These are phyloP conservation scores for Epinephelus malabaricus DNA, from an alignment of 2,797 vertebrate species.

Conservation along the genomic window DNA sequence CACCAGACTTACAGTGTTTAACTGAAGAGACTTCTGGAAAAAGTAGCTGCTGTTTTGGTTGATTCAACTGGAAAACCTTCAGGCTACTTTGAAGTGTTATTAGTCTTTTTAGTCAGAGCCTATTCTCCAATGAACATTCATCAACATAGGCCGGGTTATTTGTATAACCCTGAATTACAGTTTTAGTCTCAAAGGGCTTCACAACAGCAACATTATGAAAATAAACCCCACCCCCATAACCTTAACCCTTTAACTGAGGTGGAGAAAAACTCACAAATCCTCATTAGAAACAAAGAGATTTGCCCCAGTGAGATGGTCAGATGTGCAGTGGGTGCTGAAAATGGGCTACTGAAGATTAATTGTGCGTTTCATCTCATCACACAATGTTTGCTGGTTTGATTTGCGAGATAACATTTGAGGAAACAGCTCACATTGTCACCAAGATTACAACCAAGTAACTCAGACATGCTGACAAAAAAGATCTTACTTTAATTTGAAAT, in stretches of 20 bases:
- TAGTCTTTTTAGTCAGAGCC: slow-evolving; percentile 15
- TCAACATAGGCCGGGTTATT: slow-evolving; percentile 24
- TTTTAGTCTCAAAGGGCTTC: slow-evolving; percentile 34
- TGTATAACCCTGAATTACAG: slow-evolving; percentile 25
- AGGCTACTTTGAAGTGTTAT: slow-evolving; percentile 24
- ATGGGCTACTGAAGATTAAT: slow-evolving; percentile 23
- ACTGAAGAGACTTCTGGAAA: slow-evolving; percentile 20
- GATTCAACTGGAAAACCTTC: slow-evolving; percentile 41
- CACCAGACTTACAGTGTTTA: slow-evolving; percentile 25
- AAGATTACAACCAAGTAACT: not conserved
- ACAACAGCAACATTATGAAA: slow-evolving; percentile 30
- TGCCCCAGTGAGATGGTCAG: slow-evolving; percentile 19
- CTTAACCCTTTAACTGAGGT: slow-evolving; percentile 11
- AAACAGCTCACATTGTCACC: not conserved
- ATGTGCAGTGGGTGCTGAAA: slow-evolving; percentile 17
- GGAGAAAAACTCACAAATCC: slow-evolving; percentile 32
- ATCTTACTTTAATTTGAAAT: not conserved
- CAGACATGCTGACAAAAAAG: too few relatives aligned
- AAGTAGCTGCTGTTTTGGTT: slow-evolving; percentile 36
- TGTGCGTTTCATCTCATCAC: slow-evolving; percentile 7
- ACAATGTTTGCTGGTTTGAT: slow-evolving; percentile 8
- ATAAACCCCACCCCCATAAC: slow-evolving; percentile 18
- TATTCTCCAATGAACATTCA: slow-evolving; percentile 23
- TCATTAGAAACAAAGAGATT: slow-evolving; percentile 39
- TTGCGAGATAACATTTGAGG: not conserved